Conservation (phyloP, 2,113 vertebrate species). For the Natator depressus region DNA sequence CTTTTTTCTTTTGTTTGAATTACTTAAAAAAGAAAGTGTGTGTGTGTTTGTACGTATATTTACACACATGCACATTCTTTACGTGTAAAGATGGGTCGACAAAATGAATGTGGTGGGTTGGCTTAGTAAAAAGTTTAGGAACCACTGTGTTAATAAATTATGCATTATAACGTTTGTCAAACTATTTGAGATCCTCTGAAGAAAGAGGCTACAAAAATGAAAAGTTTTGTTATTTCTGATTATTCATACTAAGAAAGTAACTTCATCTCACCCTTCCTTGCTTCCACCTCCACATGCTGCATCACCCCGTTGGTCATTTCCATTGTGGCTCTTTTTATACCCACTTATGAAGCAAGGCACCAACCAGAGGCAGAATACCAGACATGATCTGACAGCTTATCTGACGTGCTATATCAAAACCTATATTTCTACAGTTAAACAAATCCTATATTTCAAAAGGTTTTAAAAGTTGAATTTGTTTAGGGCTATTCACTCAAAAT, state of each 20-base stretch:
- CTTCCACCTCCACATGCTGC: not conserved
- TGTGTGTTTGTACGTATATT: too few species aligned
- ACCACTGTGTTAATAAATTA: not conserved
- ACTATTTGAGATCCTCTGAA: not conserved
- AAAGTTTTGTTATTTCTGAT: not conserved
- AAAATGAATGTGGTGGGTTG: too few species aligned
- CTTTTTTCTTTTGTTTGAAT: too few species aligned
- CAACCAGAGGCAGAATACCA: constrained; percentile 61
- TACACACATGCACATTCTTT: too few species aligned
- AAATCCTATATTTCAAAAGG: constrained; percentile 29
- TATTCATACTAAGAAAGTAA: not conserved
- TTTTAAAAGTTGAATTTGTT: not conserved
- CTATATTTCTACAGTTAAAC: constrained; percentile 22
- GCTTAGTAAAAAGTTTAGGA: too few species aligned
- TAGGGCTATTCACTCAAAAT: constrained; percentile 3
- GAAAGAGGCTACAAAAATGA: not conserved
- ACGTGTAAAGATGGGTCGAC: too few species aligned
- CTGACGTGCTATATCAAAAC: constrained; percentile 41
- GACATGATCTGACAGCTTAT: constrained; percentile 33
- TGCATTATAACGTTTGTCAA: not conserved
- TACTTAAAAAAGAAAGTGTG: too few species aligned
- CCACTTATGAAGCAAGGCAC: not conserved
- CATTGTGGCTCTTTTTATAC: constrained; percentile 21
- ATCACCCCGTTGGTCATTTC: constrained; percentile 43
- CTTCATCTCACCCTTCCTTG: not conserved